Percentiles rank a stretch among this genome's conserved stretches.
Conservation (phyloP, 2,113 vertebrate species). For the Lophura nycthemera region DNA sequence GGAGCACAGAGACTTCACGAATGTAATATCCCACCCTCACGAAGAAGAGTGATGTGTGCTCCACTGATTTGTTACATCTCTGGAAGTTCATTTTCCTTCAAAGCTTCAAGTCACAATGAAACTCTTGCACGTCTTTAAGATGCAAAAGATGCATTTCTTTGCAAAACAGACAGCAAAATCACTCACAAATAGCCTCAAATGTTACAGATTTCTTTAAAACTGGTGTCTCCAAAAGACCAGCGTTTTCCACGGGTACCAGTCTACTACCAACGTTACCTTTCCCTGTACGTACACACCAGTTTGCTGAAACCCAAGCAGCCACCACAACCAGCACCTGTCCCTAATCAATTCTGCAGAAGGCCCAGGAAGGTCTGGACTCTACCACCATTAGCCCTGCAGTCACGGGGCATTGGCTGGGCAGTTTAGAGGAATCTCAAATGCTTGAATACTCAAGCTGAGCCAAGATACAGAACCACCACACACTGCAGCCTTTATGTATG, state of each 20-base stretch:
- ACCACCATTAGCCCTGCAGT: neutral
- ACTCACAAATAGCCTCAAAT: neutral
- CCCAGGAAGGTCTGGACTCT: neutral
- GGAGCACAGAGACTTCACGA: neutral
- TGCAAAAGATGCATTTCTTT: neutral
- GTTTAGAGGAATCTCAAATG: neutral
- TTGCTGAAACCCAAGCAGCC: neutral
- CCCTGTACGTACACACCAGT: neutral
- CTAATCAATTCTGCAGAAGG: neutral
- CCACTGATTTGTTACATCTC: neutral
- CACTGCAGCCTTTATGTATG: neutral
- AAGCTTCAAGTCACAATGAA: neutral
- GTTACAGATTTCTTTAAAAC: neutral
- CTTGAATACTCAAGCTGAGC: neutral
- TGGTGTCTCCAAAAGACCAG: neutral
- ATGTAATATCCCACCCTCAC: neutral
- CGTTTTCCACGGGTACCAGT: neutral
- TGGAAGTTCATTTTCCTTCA: neutral
- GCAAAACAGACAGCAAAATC: neutral
- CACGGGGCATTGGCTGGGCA: neutral
- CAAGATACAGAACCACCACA: fast-evolving
- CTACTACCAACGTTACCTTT: neutral
- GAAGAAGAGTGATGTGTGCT: neutral
- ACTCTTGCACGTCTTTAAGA: neutral
- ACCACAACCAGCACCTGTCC: neutral